Percentiles rank a stretch among this genome's conserved stretches.
These are phyloP conservation scores for Electrophaes corylata DNA, from an alignment of 2,888 invertebrate genomes.

Conservation along the genomic window DNA sequence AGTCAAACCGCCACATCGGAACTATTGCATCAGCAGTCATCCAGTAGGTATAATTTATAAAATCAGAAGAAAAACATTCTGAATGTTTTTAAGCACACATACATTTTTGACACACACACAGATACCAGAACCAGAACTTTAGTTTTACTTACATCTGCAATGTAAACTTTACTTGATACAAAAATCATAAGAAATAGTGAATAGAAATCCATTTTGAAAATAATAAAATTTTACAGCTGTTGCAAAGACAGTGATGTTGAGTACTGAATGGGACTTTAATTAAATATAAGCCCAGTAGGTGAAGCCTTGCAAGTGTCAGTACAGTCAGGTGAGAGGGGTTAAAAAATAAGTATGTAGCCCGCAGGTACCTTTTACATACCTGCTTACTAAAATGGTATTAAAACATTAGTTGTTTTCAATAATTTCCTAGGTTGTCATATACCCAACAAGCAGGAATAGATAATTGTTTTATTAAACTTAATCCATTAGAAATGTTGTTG, in stretches of 20 bases:
- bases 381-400: no score
- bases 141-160: conserved; percentile 44
- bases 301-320: conserved; percentile 36
- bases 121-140: not conserved
- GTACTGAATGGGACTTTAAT: conserved; percentile 32
- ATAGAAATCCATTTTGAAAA: conserved; percentile 42
- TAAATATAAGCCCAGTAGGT: conserved; percentile 35
- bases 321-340: not conserved
- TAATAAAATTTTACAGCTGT: not conserved
- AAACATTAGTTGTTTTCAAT: no score
- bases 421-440: no score
- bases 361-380: no score
- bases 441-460: no score
- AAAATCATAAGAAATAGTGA: conserved; percentile 37
- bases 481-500: no score
- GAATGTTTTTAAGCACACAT: no score
- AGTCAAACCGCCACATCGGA: not conserved
- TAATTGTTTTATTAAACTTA: no score
- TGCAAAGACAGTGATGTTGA: conserved; percentile 4
- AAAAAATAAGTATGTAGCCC: conserved; percentile 2
- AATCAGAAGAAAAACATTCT: no score
- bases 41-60: no score
- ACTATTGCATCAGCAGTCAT: conserved; percentile 5
- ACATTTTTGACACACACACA: no score
- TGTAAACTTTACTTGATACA: conserved; percentile 39